A percentile compares a stretch with the other conserved stretches of the same genome.
Conservation (phyloP, 2,113 vertebrate genomes). For the Microtus oregoni region DNA sequence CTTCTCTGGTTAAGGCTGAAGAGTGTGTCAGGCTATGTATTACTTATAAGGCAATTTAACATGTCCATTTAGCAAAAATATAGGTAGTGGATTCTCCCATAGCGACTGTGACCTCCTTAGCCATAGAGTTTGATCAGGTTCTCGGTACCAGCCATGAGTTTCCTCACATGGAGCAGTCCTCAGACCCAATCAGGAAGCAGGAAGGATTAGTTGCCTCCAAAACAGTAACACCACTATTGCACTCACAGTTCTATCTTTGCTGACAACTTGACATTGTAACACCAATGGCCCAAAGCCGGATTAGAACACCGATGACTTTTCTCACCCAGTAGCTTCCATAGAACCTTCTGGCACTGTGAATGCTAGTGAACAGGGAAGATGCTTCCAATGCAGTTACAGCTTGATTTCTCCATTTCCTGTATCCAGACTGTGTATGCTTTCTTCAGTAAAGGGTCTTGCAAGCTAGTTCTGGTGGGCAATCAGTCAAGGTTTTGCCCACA, state of each 20-base stretch:
- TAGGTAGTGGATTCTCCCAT: not conserved
- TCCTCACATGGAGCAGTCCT: not conserved
- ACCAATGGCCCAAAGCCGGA: not conserved
- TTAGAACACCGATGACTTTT: not conserved
- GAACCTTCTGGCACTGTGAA: not conserved
- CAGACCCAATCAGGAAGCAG: too few relatives aligned
- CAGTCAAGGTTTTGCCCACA: not conserved
- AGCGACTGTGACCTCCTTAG: not conserved
- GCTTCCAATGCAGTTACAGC: not conserved
- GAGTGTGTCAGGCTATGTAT: not conserved
- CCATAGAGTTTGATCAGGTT: too few relatives aligned
- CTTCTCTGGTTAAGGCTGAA: not conserved
- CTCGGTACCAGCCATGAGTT: not conserved
- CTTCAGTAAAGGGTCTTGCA: not conserved
- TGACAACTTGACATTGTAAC: not conserved
- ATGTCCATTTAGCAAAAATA: not conserved
- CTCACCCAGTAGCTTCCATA: not conserved
- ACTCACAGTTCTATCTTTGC: not conserved
- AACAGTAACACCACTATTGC: not conserved
- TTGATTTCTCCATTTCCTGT: not conserved
- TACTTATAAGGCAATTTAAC: not conserved
- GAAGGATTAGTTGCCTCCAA: too few relatives aligned
- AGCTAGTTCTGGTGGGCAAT: not conserved
- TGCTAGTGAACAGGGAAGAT: not conserved
- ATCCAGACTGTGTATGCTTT: not conserved